phyloP scores from a whole-genome alignment of 2,888 invertebrate genomes.

The Pilophorus perplexus region DNA sequence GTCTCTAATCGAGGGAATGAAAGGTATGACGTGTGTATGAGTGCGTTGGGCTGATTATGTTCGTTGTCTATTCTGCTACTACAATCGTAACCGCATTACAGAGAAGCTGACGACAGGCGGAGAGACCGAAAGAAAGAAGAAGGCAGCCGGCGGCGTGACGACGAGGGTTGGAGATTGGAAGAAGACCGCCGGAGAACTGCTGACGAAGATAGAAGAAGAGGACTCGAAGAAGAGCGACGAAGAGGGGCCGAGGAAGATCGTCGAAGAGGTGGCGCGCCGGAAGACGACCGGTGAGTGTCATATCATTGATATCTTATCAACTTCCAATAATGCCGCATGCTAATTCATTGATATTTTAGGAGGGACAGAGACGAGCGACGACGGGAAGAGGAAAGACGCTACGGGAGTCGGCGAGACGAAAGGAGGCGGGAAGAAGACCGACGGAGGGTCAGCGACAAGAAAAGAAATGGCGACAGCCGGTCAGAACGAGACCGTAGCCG shows the following conservation, averaged over 20 bases:
- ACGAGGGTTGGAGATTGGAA: slow-evolving; percentile 33
- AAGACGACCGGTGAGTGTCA: neutral
- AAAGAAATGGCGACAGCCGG: slow-evolving; percentile 32
- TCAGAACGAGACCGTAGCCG: slow-evolving; percentile 12
- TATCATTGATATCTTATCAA: neutral
- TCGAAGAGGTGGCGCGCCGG: neutral
- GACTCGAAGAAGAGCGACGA: slow-evolving; percentile 32
- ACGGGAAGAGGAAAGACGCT: slow-evolving; percentile 10
- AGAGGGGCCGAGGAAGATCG: slow-evolving; percentile 1
- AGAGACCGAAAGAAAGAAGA: slow-evolving; percentile 49
- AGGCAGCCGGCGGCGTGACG: slow-evolving; percentile 29
- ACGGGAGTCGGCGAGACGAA: slow-evolving; percentile 28
- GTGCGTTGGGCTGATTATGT: too few relatives aligned
- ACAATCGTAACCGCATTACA: too few relatives aligned
- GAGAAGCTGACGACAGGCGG: slow-evolving; percentile 47
- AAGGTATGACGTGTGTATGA: too few relatives aligned
- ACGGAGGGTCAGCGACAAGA: slow-evolving; percentile 55
- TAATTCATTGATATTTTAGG: neutral
- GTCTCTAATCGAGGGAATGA: too few relatives aligned
- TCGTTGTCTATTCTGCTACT: too few relatives aligned
- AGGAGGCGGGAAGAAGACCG: slow-evolving; percentile 41
- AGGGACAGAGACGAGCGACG: slow-evolving; percentile 23
- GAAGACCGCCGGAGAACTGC: slow-evolving; percentile 22
- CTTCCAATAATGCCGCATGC: neutral
- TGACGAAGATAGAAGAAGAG: slow-evolving; percentile 21